Percentiles rank a stretch among this genome's conserved stretches.
Conservation (phyloP, 2,797 vertebrate genomes). For the Brachyrhaphis roseni region DNA sequence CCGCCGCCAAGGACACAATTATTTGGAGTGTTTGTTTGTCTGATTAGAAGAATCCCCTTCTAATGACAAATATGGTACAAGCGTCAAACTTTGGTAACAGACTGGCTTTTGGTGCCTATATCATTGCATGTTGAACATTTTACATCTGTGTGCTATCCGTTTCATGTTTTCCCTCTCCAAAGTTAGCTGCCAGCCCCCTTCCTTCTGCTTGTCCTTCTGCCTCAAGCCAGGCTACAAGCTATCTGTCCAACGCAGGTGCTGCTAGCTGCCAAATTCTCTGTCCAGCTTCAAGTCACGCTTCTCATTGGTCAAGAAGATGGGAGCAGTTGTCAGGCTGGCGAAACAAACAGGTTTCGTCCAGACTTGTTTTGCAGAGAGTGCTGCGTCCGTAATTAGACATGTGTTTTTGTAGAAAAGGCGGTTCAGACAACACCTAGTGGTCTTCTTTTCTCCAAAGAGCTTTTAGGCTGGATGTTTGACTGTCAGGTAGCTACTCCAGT, state of each 20-base stretch:
- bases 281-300: conserved; percentile 35
- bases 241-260: conserved; percentile 45
- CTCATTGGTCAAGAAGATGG: conserved; percentile 45
- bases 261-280: conserved; percentile 33
- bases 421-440: conserved; percentile 5
- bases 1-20: conserved; percentile 12
- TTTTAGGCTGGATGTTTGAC: conserved; percentile 41
- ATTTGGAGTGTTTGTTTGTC: conserved; percentile 23
- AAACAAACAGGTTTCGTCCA: conserved; percentile 48
- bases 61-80: background rate
- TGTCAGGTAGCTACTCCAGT: conserved; percentile 12
- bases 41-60: conserved; percentile 20
- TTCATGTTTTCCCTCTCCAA: background rate
- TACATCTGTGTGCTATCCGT: background rate
- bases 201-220: conserved; percentile 39
- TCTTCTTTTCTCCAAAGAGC: conserved; percentile 19
- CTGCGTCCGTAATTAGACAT: conserved; percentile 45
- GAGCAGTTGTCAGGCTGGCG: conserved; percentile 45
- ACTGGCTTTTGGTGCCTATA: background rate
- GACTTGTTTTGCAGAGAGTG: conserved; percentile 40
- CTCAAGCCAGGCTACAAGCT: conserved; percentile 37
- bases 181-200: conserved; percentile 18
- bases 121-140: background rate
- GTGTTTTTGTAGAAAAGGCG: conserved; percentile 5
- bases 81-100: background rate